These are phyloP conservation scores for Salticus scenicus DNA, from an alignment of 2,888 invertebrate genomes.

Conservation along the genomic window DNA sequence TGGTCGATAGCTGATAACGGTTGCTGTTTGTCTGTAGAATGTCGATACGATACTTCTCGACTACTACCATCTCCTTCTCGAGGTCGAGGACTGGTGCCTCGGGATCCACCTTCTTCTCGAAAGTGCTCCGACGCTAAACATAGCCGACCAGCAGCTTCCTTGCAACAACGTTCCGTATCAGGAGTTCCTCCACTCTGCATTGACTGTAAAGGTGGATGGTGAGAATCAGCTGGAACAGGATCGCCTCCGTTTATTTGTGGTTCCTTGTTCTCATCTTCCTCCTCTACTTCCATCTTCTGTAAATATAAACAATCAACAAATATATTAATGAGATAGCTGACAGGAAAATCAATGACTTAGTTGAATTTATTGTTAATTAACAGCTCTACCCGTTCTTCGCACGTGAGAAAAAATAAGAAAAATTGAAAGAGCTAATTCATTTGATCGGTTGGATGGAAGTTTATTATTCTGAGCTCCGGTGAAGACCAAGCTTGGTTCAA, in stretches of 20 bases:
- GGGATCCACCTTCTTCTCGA: conserved; percentile 38
- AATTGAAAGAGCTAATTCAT: too few species aligned
- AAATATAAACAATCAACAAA: too few species aligned
- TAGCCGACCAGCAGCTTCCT: conserved; percentile 39
- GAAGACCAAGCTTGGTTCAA: too few species aligned
- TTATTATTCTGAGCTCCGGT: too few species aligned
- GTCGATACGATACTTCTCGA: conserved; percentile 39
- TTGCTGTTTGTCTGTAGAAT: conserved; percentile 26
- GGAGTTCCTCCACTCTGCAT: conserved; percentile 38
- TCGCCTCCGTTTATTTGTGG: conserved; percentile 29
- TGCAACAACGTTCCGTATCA: conserved; percentile 44
- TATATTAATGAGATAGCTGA: too few species aligned
- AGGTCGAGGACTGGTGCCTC: conserved; percentile 47
- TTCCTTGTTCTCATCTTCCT: conserved; percentile 64
- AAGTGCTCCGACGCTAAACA: conserved; percentile 22
- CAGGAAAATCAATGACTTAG: too few species aligned
- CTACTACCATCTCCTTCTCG: conserved; percentile 50
- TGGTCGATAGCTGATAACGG: conserved; percentile 70
- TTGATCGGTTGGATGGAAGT: too few species aligned
- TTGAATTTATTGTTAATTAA: too few species aligned
- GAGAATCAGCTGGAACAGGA: conserved; percentile 10
- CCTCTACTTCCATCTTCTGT: conserved; percentile 69
- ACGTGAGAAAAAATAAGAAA: too few species aligned
- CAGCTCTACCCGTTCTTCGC: too few species aligned
- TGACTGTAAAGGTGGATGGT: background rate